Evolutionary conservation across 2,113 vertebrate species (phyloP).

Genomic region (Cynocephalus volans): DNA sequence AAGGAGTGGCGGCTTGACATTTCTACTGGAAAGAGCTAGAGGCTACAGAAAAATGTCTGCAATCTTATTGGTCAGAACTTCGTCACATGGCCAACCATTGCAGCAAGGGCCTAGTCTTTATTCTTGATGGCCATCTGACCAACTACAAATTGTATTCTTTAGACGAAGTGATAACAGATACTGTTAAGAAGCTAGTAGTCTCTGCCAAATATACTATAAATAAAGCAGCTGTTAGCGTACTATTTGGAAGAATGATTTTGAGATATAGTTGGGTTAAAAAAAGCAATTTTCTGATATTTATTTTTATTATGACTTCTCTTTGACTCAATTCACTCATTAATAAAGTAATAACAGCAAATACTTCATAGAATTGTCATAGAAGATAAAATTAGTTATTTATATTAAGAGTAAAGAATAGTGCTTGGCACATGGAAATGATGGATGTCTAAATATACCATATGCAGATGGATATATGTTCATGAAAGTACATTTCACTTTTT

Average conservation of each 20-base stretch:
- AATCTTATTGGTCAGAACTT: background rate
- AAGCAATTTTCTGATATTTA: background rate
- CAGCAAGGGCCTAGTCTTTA: background rate
- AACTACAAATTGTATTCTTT: background rate
- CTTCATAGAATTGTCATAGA: background rate
- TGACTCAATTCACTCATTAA: background rate
- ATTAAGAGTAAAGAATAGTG: background rate
- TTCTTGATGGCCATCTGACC: background rate
- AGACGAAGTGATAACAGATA: background rate
- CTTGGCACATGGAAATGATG: background rate
- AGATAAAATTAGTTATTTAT: background rate
- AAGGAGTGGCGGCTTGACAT: background rate
- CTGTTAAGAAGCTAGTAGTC: background rate
- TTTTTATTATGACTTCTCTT: background rate
- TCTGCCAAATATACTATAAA: background rate
- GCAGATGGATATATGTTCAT: background rate
- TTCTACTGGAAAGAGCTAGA: background rate
- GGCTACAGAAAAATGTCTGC: background rate
- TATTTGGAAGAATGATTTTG: background rate
- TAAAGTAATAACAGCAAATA: background rate
- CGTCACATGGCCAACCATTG: background rate
- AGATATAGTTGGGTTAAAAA: background rate
- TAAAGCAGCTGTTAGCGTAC: background rate
- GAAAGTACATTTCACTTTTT: background rate
- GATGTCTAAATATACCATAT: background rate